These are phyloP conservation scores for Coelogynopora nodosa DNA, from an alignment of 2,888 invertebrate genomes.

Conservation along the genomic window DNA sequence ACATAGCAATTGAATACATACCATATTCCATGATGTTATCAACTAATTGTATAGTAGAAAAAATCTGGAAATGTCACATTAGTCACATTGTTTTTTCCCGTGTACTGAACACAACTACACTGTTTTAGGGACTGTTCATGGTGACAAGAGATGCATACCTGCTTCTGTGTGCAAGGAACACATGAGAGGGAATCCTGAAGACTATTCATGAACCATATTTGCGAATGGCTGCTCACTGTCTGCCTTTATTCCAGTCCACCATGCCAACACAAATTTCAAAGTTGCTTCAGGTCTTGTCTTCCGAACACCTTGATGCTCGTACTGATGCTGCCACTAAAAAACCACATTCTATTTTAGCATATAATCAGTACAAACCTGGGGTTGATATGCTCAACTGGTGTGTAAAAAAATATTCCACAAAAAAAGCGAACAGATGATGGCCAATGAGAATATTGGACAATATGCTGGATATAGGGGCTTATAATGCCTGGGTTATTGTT, in stretches of 20 bases:
- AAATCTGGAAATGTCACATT: no score
- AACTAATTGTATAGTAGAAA: no score
- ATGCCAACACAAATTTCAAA: not conserved
- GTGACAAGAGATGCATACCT: not conserved
- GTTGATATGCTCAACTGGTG: slow-evolving; percentile 18
- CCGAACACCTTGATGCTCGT: not conserved
- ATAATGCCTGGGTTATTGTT: not conserved
- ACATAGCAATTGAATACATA: no score
- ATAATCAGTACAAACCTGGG: slow-evolving; percentile 2
- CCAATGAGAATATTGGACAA: slow-evolving; percentile 5
- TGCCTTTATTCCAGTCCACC: not conserved
- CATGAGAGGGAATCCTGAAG: not conserved
- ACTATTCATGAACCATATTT: not conserved
- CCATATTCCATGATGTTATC: no score
- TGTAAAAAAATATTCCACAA: slow-evolving; percentile 16
- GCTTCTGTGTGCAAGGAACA: not conserved
- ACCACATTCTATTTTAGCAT: not conserved
- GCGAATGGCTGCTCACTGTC: not conserved
- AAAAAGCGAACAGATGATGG: not conserved
- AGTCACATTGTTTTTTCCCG: no score
- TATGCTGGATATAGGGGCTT: not conserved
- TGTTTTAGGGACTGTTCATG: not conserved
- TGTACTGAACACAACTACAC: not conserved
- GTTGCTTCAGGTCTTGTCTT: not conserved
- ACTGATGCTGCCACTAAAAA: not conserved